Percentiles rank a stretch among this genome's conserved stretches.
Evolutionary conservation across 1,140 invertebrate species (phyloP).

Genomic region (Micrasema minimum): DNA sequence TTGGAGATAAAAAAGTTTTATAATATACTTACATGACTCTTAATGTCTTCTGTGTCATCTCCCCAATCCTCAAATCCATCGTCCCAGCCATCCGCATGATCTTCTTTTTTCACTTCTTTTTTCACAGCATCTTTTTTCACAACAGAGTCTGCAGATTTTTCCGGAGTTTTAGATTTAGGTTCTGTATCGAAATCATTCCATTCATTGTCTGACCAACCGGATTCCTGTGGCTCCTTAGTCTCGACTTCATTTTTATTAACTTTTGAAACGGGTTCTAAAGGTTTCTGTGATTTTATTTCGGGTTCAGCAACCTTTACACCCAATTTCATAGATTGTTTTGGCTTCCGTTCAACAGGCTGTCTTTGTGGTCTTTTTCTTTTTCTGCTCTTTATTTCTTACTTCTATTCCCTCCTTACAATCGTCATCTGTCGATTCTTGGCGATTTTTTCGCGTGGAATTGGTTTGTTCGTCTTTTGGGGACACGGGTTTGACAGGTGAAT

Average conservation of each 20-base stretch:
- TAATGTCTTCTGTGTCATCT: constrained; percentile 55
- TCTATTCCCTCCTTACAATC: neutral
- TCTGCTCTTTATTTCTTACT: constrained; percentile 8
- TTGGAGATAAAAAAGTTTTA: too few relatives aligned
- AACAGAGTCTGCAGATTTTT: constrained; percentile 16
- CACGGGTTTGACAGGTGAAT: constrained; percentile 23
- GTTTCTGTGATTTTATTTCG: too few relatives aligned
- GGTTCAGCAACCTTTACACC: constrained; percentile 36
- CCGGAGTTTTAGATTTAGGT: constrained; percentile 53
- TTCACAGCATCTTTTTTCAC: constrained; percentile 8
- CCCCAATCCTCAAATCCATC: constrained; percentile 69
- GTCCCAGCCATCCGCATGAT: constrained; percentile 54
- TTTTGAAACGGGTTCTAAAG: neutral
- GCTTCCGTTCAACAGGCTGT: constrained; percentile 31
- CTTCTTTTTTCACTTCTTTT: constrained; percentile 10
- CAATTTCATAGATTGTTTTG: constrained; percentile 35
- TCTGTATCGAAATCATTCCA: constrained; percentile 72
- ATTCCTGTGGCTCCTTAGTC: neutral
- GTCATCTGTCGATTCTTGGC: constrained; percentile 7
- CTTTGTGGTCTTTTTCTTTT: constrained; percentile 36
- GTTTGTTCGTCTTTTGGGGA: constrained; percentile 4
- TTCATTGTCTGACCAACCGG: constrained; percentile 56
- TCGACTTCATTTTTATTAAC: neutral
- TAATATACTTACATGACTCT: constrained; percentile 16
- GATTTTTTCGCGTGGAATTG: constrained; percentile 16